A percentile compares a stretch with the other conserved stretches of the same genome.
Evolutionary conservation across 2,888 invertebrate species (phyloP).

Genomic region (Latrodectus elegans): DNA sequence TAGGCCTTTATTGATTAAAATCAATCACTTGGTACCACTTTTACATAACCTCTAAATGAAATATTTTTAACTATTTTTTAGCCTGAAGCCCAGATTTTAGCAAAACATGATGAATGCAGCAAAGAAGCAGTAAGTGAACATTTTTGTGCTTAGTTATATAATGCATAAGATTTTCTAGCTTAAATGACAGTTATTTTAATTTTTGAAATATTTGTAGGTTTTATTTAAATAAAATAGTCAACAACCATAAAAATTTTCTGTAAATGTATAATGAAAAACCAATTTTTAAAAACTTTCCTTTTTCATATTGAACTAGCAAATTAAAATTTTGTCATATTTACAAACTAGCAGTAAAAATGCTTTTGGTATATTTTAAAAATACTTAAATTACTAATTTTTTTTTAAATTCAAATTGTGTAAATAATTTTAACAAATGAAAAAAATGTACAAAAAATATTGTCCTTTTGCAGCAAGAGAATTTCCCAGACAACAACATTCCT

Average conservation of each 20-base stretch:
- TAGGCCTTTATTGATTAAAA: too few relatives aligned
- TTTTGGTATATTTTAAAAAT: background rate
- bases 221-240: too few relatives aligned
- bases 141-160: background rate
- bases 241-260: too few relatives aligned
- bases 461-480: constrained; percentile 62
- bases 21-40: background rate
- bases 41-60: background rate
- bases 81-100: constrained; percentile 67
- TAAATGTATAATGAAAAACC: too few relatives aligned
- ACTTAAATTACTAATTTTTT: background rate
- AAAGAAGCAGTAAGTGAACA: constrained; percentile 67
- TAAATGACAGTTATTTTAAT: background rate
- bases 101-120: constrained; percentile 69
- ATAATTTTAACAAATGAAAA: background rate
- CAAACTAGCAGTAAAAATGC: too few relatives aligned
- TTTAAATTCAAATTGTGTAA: background rate
- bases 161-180: background rate
- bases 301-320: too few relatives aligned
- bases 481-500: constrained; percentile 62
- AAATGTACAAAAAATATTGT: background rate
- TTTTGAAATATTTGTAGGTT: background rate
- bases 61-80: constrained; percentile 12
- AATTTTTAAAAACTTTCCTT: too few relatives aligned
- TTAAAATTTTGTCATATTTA: too few relatives aligned